Conservation (phyloP, 2,797 vertebrate species). For the Rhabdophis nuchalis region DNA sequence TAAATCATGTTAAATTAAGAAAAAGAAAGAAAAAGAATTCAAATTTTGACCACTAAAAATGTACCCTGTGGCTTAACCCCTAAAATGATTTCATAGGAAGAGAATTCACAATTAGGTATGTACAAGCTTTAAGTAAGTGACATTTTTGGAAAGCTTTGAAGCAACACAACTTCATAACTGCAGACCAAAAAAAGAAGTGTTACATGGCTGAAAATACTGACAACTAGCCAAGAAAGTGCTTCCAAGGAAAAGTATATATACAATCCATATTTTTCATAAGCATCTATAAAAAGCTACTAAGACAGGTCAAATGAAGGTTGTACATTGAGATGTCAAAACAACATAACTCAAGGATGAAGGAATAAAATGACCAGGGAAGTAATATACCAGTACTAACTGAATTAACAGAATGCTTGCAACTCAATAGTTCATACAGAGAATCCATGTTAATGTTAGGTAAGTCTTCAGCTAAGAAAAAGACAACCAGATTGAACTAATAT, state of each 20-base stretch:
- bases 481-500: neutral
- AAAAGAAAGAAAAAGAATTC: neutral
- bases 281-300: conserved; percentile 31
- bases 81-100: conserved; percentile 54
- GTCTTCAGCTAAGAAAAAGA: neutral
- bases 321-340: neutral
- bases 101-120: conserved; percentile 63
- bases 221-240: conserved; percentile 47
- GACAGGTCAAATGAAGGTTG: conserved; percentile 10
- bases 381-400: neutral
- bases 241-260: conserved; percentile 44
- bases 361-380: neutral
- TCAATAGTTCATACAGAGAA: neutral
- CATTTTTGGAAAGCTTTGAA: conserved; percentile 54
- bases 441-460: neutral
- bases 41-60: conserved; percentile 48
- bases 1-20: conserved; percentile 38
- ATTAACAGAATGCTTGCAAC: neutral
- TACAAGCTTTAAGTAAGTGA: conserved; percentile 49
- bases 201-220: conserved; percentile 50
- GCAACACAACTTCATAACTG: conserved; percentile 40
- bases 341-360: neutral
- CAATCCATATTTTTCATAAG: conserved; percentile 50
- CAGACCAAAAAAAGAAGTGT: conserved; percentile 65
- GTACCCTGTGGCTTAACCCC: conserved; percentile 16